phyloP scores from a whole-genome alignment of 2,888 invertebrate genomes.

The Sialis fuliginosa region DNA sequence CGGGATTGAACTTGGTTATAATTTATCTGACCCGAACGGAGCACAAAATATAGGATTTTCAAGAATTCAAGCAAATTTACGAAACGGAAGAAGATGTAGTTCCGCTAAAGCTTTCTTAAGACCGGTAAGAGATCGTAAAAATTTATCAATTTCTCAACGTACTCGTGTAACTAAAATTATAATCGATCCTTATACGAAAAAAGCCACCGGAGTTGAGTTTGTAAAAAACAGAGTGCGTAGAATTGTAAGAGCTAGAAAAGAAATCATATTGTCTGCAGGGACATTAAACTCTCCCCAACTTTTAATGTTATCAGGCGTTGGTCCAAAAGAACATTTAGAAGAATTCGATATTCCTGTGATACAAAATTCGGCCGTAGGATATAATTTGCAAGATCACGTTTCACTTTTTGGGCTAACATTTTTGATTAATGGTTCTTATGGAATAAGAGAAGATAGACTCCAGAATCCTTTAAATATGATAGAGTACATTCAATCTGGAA shows the following conservation, averaged over 20 bases:
- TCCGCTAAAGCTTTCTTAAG: slow-evolving; percentile 62
- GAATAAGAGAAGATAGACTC: slow-evolving; percentile 38
- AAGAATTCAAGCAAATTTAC: slow-evolving; percentile 49
- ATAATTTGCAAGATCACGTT: slow-evolving; percentile 67
- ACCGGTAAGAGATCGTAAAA: slow-evolving; percentile 41
- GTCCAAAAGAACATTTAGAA: slow-evolving; percentile 42
- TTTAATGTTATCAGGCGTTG: slow-evolving; percentile 70
- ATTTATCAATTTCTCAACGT: slow-evolving; percentile 51
- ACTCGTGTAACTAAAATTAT: slow-evolving; percentile 50
- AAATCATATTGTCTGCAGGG: slow-evolving; percentile 66
- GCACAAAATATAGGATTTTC: slow-evolving; percentile 45
- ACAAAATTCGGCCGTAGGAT: slow-evolving; percentile 56
- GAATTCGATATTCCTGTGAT: slow-evolving; percentile 40
- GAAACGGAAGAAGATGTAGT: slow-evolving; percentile 58
- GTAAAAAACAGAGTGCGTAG: slow-evolving; percentile 36
- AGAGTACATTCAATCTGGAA: slow-evolving; percentile 41
- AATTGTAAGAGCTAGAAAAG: slow-evolving; percentile 42
- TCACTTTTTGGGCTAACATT: slow-evolving; percentile 56
- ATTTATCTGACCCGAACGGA: slow-evolving; percentile 54
- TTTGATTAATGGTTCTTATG: slow-evolving; percentile 47
- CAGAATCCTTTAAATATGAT: slow-evolving; percentile 32
- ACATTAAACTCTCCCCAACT: slow-evolving; percentile 72
- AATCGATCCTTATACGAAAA: slow-evolving; percentile 40
- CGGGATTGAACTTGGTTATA: slow-evolving; percentile 49
- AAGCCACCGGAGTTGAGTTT: slow-evolving; percentile 51